These are phyloP conservation scores for Cephalotes varians DNA, from an alignment of 2,888 invertebrate genomes.

Conservation along the genomic window DNA sequence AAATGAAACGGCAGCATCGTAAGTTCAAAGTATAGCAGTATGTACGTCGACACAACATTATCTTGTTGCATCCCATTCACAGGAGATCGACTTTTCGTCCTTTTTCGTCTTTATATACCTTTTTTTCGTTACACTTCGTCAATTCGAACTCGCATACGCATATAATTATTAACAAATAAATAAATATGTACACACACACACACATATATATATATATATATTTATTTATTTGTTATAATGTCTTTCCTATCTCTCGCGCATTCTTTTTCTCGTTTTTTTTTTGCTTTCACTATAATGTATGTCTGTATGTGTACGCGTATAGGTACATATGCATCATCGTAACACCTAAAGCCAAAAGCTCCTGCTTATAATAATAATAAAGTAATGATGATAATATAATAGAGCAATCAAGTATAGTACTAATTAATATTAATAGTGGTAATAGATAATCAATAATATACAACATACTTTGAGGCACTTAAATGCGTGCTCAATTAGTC, in stretches of 20 bases:
- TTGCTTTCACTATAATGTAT: constrained; percentile 42
- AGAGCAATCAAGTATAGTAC: constrained; percentile 54
- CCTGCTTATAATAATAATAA: constrained; percentile 74
- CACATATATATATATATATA: constrained; percentile 54
- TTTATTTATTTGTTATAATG: constrained; percentile 54
- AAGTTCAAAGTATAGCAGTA: constrained; percentile 79
- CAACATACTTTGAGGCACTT: constrained; percentile 86
- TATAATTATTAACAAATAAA: constrained; percentile 85
- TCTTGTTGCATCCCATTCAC: constrained; percentile 73
- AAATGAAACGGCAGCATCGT: constrained; percentile 84
- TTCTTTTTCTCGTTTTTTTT: constrained; percentile 13
- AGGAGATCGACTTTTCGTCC: constrained; percentile 83
- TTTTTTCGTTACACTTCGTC: constrained; percentile 79
- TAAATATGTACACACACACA: constrained; percentile 53
- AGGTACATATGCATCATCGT: constrained; percentile 84
- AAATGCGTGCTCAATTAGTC: constrained; percentile 84
- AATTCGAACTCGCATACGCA: constrained; percentile 83
- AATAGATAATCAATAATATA: constrained; percentile 80
- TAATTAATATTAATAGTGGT: constrained; percentile 54
- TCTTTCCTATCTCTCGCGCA: not conserved
- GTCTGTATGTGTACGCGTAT: constrained; percentile 76
- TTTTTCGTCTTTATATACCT: constrained; percentile 80
- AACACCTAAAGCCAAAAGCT: constrained; percentile 86
- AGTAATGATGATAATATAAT: constrained; percentile 51
- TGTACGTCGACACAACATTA: constrained; percentile 61